Evolutionary conservation across 1,140 invertebrate species (phyloP), one percentile per base, ranked within the genome.

Genomic region (Stegodyphus mimosarum): DNA sequence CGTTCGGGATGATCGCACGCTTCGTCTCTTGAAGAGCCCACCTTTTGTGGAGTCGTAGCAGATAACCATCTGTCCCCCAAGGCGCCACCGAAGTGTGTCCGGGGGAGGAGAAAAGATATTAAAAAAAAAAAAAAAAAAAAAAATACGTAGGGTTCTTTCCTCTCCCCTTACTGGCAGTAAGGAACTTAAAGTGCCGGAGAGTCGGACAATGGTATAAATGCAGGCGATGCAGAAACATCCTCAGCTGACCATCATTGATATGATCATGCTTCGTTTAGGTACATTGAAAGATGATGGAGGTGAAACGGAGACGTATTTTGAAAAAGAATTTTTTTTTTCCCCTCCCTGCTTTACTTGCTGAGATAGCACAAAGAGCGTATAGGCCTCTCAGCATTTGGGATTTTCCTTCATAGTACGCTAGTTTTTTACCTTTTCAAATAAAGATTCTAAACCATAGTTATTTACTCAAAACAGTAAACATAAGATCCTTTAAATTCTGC

Each of bases 211-310:
- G 55, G 63, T 18, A 81, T 70, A 79, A 79, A 79, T 70, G 77
- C 77, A 79, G 67, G 55, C 66, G 77, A 79, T 79, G 77, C 77
- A 79, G 66, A 70, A 72, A 69, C 78, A 81, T 72, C 69, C 55
- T 52, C 71, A 60, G 74, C 70, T 72, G 70, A 66, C 70, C 70
- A 49, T 55, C n/a, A 83, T 9, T 7, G 80, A 83, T 66, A 66
- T 10, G 70, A 66, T 63, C 71, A 83, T 74, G 80, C 80, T 83
- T 83, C 80, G 70, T 74, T 83, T 63, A 33, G 69, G 70, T 72
- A 63, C 80, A 51, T 48, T 74, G 55, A 53, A 81, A 18, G 33
- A 67, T 9, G 50, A 49, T 48, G 69, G 69, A 71, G 50, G 11
- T 71, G 69, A 51, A 71, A 71, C 11, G 7, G 66, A 17, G 33